Conservation (phyloP, 2,113 vertebrate species). For the Alligator mississippiensis region DNA sequence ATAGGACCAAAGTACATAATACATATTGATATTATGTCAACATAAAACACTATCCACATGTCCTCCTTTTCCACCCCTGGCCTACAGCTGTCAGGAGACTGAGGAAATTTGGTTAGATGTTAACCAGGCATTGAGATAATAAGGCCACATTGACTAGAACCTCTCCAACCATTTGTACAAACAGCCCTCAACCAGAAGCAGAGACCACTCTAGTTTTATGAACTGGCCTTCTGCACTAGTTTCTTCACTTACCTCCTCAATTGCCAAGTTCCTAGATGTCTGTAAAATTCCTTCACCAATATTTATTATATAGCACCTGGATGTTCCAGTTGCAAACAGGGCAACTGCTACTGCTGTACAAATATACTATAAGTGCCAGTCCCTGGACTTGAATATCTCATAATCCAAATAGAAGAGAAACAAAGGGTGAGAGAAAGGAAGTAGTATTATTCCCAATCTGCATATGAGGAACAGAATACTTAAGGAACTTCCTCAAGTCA, state of each 20-base stretch:
- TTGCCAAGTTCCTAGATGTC: not conserved
- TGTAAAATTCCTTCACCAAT: not conserved
- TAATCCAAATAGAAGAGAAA: not conserved
- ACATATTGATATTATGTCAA: not conserved
- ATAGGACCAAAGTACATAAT: not conserved
- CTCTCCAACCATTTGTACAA: not conserved
- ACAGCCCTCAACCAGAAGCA: not conserved
- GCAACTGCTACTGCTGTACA: not conserved
- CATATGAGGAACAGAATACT: not conserved
- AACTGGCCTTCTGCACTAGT: not conserved
- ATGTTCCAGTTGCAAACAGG: not conserved
- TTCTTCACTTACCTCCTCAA: not conserved
- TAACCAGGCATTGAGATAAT: not conserved
- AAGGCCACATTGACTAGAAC: not conserved
- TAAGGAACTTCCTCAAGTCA: rapidly evolving
- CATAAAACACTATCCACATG: not conserved
- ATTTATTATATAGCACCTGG: not conserved
- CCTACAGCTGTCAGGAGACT: not conserved
- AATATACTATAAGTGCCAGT: not conserved
- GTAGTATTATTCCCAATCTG: not conserved
- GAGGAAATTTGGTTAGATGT: not conserved
- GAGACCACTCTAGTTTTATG: rapidly evolving
- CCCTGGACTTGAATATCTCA: not conserved
- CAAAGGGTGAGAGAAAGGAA: not conserved
- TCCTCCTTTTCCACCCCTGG: not conserved